These are phyloP conservation scores for Drosophila sp. DNA, from an alignment of 1,140 invertebrate species.

Conservation along the genomic window DNA sequence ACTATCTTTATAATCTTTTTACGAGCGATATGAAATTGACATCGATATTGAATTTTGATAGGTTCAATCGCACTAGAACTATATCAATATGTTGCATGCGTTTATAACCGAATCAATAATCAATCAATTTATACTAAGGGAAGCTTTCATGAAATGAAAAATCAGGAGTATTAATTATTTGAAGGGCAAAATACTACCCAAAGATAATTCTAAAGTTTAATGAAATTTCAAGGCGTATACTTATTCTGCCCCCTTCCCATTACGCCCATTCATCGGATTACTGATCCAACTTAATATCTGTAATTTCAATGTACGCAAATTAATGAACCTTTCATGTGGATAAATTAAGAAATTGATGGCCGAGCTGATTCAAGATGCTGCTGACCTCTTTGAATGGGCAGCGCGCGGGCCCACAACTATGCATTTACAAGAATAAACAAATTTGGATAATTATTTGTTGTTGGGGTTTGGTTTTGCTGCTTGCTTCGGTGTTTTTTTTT, in stretches of 20 bases:
- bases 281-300: constrained; percentile 7
- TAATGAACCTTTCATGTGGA: background rate
- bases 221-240: too few relatives aligned
- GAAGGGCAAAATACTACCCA: too few relatives aligned
- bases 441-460: constrained; percentile 54
- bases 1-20: background rate
- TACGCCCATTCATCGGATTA: background rate
- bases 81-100: too few relatives aligned
- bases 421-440: constrained; percentile 45
- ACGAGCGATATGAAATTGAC: background rate
- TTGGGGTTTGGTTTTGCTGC: background rate
- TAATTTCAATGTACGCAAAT: constrained; percentile 7
- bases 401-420: constrained; percentile 10
- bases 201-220: too few relatives aligned
- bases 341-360: constrained; percentile 15
- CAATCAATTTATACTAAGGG: too few relatives aligned
- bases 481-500: too few relatives aligned
- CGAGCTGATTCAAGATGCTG: constrained; percentile 4
- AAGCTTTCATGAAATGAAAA: too few relatives aligned
- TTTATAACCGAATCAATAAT: too few relatives aligned
- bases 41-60: background rate
- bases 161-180: too few relatives aligned
- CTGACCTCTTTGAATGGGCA: constrained; percentile 13
- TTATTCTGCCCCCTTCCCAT: too few relatives aligned
- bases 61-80: too few relatives aligned